Conservation (phyloP, 53 echinoderm and acorn worm genomes). For the Actinopyga echinites region DNA sequence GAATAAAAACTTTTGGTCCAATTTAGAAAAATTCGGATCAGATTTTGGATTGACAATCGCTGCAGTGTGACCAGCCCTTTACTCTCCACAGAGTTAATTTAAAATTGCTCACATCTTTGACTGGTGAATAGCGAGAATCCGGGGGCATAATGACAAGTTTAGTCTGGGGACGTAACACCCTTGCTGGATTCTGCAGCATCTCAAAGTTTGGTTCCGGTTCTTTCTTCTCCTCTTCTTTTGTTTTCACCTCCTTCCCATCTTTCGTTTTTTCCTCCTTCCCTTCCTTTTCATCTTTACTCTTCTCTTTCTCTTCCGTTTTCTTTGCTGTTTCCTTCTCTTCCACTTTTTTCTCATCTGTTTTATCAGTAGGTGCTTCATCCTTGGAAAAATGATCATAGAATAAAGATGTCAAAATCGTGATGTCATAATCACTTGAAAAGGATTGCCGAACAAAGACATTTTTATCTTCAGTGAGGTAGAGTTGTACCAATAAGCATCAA, state of each 20-base stretch:
- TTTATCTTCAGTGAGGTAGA: no score
- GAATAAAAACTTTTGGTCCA: no score
- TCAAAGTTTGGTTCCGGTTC: slow-evolving; percentile 79
- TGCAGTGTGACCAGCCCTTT: no score
- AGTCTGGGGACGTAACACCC: slow-evolving; percentile 75
- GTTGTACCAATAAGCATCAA: not conserved
- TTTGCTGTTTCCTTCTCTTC: slow-evolving; percentile 8
- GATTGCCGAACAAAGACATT: not conserved
- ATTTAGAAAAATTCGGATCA: no score
- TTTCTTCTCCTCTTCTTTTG: slow-evolving; percentile 53
- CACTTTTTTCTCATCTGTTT: slow-evolving; percentile 6
- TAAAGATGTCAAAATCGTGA: not conserved
- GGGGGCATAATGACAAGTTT: slow-evolving; percentile 69
- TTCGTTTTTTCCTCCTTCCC: no score
- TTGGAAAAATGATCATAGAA: not conserved
- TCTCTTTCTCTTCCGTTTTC: slow-evolving; percentile 32
- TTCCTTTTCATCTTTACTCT: slow-evolving; percentile 37
- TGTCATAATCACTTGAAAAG: not conserved
- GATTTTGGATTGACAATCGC: no score
- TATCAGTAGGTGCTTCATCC: not conserved
- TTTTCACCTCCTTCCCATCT: slow-evolving; percentile 16
- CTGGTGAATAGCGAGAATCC: slow-evolving; percentile 57
- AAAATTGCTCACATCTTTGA: slow-evolving; percentile 74
- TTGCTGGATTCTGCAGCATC: slow-evolving; percentile 81
- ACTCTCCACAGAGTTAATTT: not conserved